These are phyloP conservation scores for Phrynocephalus guinanensis DNA, from an alignment of 2,797 vertebrate genomes.

Conservation along the genomic window DNA sequence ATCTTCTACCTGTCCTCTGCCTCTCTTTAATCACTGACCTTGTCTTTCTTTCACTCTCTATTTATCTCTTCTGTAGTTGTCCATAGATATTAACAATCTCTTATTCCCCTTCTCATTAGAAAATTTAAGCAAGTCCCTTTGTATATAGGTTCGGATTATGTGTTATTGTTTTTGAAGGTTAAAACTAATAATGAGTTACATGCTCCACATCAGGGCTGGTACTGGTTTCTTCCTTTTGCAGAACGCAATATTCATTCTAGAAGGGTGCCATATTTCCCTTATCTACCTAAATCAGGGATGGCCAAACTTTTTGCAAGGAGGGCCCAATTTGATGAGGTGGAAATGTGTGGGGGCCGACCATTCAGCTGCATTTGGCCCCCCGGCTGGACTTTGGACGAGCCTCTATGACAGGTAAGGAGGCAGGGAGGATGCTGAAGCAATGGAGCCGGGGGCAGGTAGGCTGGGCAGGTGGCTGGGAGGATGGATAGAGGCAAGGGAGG, in stretches of 20 bases:
- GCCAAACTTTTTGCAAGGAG: too few species aligned
- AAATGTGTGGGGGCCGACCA: too few species aligned
- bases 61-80: constrained; percentile 56
- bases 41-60: constrained; percentile 52
- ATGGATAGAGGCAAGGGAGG: too few species aligned
- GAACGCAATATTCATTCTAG: not conserved
- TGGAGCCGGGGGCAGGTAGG: too few species aligned
- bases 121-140: not conserved
- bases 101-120: constrained; percentile 15
- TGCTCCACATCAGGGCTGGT: not conserved
- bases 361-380: too few species aligned
- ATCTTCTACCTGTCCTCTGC: constrained; percentile 67
- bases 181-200: not conserved
- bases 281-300: not conserved
- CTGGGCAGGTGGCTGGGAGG: too few species aligned
- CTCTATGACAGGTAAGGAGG: too few species aligned
- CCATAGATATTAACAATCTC: constrained; percentile 36
- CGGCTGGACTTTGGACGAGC: too few species aligned
- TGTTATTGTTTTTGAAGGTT: not conserved
- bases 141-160: not conserved
- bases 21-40: constrained; percentile 65
- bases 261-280: not conserved
- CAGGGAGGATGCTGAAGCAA: too few species aligned
- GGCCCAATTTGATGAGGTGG: too few species aligned
- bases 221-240: constrained; percentile 1